Evolutionary conservation across 2,888 invertebrate genomes (phyloP), one percentile per base, ranked within the genome.

Genomic region (Meliscaeva auricollis): DNA sequence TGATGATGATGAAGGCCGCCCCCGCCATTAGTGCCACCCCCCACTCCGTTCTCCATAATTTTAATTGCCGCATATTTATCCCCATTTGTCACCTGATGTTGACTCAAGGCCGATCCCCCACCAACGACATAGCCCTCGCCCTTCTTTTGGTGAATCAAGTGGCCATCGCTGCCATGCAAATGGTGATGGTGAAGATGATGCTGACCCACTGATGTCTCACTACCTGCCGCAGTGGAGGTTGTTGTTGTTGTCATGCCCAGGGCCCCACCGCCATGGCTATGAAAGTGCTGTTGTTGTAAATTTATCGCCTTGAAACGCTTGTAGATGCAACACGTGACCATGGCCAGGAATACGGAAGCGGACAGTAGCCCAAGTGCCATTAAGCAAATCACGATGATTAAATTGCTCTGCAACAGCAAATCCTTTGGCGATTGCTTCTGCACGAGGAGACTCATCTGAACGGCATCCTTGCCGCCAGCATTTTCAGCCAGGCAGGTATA

Each of bases 401-500:
- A 82, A 88, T 91, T 90, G 69, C 88, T 89, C 80, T 90, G 89
- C 69, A 90, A 87, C 30, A 90, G 80, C 41, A 90, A 76, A 72
- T 89, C 90, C 48, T 89, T 88, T 30, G 88, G 87, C 4, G 87
- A 87, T 3, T 89, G 88, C 70, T 90, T 89, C 73, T 91, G 90
- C 26, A 91, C 89, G 8, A 90, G 82, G 50, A 91, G 78, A 85
- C 88, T 89, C 52, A 97, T 92, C 90, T 96, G 96, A 74, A 94
- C 94, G 89, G 96, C 96, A 88, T 95, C 95, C 15, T 94, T 94
- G 1, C 97, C 97, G 1, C 96, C 97, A 0, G 95, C 94, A 91
- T 96, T 97, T 89, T 95, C 95, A 0, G 97, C 97, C 9, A 95
- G 94, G 90, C 98, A 98, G 64, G 95, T 93, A 90, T 96, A 96